These are phyloP conservation scores for Coenobita brevimanus DNA, from an alignment of 1,140 invertebrate species.

Conservation along the genomic window DNA sequence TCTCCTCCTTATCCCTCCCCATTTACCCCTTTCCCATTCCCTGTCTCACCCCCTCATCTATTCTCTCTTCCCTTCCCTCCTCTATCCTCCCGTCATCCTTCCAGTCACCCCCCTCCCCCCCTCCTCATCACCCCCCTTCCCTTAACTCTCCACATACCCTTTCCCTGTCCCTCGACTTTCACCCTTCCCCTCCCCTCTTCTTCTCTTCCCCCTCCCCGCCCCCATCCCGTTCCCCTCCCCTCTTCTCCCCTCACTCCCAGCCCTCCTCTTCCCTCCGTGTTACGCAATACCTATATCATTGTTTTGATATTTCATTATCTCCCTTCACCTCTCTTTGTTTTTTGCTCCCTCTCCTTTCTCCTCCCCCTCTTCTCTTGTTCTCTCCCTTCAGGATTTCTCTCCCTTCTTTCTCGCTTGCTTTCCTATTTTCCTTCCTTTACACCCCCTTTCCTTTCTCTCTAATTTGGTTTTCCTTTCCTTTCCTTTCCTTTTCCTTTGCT, in stretches of 20 bases:
- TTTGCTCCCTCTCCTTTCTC: background rate
- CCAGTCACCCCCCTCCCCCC: background rate
- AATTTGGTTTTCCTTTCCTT: background rate
- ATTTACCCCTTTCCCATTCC: background rate
- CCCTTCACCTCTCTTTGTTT: background rate
- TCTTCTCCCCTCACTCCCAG: background rate
- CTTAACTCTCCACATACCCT: no score
- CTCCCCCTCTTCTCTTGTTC: background rate
- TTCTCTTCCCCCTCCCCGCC: background rate
- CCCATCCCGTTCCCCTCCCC: background rate
- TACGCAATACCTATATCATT: background rate
- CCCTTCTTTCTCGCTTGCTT: background rate
- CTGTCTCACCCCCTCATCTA: background rate
- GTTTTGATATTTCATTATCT: background rate
- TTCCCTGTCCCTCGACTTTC: constrained; percentile 10
- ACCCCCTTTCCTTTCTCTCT: background rate
- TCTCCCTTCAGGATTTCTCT: background rate
- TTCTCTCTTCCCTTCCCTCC: background rate
- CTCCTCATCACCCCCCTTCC: background rate
- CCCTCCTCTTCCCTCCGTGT: background rate
- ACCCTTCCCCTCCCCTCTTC: background rate
- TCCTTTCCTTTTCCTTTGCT: background rate
- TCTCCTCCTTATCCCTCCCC: constrained; percentile 2
- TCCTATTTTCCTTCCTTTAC: background rate
- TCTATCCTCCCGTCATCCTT: background rate